Base-by-base conservation (phyloP, 64 coral and sea anemone species). In the Dendrophyllia cribrosa region DNA sequence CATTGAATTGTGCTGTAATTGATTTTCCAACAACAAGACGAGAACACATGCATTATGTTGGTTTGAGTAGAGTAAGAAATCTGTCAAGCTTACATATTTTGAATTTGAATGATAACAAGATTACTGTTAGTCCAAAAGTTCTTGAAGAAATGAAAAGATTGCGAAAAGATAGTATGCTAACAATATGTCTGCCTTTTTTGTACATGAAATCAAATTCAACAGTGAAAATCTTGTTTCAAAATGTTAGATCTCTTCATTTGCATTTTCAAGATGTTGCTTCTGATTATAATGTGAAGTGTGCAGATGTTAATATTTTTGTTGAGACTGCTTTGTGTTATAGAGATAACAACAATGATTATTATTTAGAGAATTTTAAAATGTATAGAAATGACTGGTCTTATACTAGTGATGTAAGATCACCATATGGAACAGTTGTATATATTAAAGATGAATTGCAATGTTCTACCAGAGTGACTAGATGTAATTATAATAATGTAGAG, bases 41-140 rank as follows among this genome's bases (percentile, higher is more conserved):
- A 75, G 19, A 89, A 23, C 74, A 89, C 52, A 89, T 89, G 87
- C 87, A 89, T 63, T 89, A 89, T 89, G 87, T 89, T 78, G 64
- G n/a, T 9, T 61, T 88, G 22, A 88, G 70, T 58, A 13, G 86
- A 74, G 86, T 70, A 25, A 6, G 70, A 72, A 88, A 88, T 17
- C 59, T 19, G 51, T 88, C 51, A 12, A 70, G 69, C 43, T 59
- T 75, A 64, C 75, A 89, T 65, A 69, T 89, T 9, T 8, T 78
- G 2, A 89, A 89, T 44, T 68, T 89, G 15, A 89, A 89, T 89
- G 87, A 89, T 19, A 34, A 89, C 7, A 78, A 89, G 78, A 65
- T 89, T 16, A 26, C 48, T 17, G 70, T 89, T 34, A 65, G 34
- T 89, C 14, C 78, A 77, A 64, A 69, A 9, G 74, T 78, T 75